Base-by-base conservation (phyloP, 1,140 invertebrate species). In the Euura saliciscinereae region DNA sequence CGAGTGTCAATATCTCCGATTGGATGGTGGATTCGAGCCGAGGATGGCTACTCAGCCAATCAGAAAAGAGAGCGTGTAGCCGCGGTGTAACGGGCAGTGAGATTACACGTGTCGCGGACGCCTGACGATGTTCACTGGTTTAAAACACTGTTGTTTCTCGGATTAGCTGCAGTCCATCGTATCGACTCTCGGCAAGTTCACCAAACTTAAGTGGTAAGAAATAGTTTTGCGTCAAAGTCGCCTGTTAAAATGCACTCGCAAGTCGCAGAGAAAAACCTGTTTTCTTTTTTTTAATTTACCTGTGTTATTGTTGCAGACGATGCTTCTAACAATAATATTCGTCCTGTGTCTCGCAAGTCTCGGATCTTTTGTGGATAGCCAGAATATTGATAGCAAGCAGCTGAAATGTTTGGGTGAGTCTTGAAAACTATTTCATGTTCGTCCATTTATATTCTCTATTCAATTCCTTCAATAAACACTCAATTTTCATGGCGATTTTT, bases 331-430 rank as follows among this genome's bases (percentile, higher is more conserved):
- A n/a, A 59, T 59, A 59, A 59, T 59, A 59, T 4, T n/a, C 10
- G 51, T 59, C 10, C 51, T 59, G 51, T 59, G 51, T n/a, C 51
- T 59, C 10, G 51, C 3, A 11, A 28, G 28, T 28, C 10, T 59
- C 51, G 51, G 51, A 59, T 3, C 51, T 59, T 59, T 59, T 59
- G 13, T n/a, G 8, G 8, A 59, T 8, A 6, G 51, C n/a, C 51
- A 67, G 66, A 7, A 67, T 11, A 67, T 67, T 67, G 66, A 67
- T 28, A 43, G 67, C n/a, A 77, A 79, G 11, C 74, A 81, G 74
- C 74, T 84, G 28, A 77, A 75, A 77, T 85, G 84, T 77, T 81
- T 84, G 76, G 78, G 83, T 85, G 75, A 71, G 8, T n/a, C 46
- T 71, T 75, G 65, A 69, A 68, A 13, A 10, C 43, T 76, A 45